These are phyloP conservation scores for Parus major DNA, from an alignment of 2,113 vertebrate genomes.

Conservation along the genomic window DNA sequence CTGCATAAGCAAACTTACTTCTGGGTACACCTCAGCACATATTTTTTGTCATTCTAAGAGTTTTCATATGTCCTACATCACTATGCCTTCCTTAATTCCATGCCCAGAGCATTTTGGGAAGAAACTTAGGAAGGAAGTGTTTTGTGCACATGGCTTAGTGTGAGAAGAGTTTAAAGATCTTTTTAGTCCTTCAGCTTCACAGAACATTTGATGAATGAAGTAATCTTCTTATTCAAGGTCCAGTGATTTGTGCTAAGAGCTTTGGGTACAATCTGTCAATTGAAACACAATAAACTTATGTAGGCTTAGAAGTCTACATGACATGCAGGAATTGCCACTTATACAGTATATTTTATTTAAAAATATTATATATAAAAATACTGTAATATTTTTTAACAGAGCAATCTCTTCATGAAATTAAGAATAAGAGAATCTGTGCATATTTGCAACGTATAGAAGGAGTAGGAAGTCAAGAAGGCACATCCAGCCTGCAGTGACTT, in stretches of 20 bases:
- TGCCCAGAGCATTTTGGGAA: not conserved
- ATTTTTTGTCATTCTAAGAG: not conserved
- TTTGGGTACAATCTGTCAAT: not conserved
- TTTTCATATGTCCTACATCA: not conserved
- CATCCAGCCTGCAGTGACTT: not conserved
- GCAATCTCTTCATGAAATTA: not conserved
- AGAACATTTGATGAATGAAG: not conserved
- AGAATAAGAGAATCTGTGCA: not conserved
- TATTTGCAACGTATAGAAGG: not conserved
- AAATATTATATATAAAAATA: too few relatives aligned
- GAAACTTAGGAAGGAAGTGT: not conserved
- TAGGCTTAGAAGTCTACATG: not conserved
- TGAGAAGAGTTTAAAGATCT: not conserved
- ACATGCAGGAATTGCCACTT: not conserved
- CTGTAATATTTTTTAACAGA: not conserved
- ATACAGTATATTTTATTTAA: too few relatives aligned
- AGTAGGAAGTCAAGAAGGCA: not conserved
- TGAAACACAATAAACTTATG: not conserved
- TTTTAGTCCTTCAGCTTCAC: not conserved
- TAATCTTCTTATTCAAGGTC: conserved; percentile 34
- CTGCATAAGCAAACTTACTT: not conserved
- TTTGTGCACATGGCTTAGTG: not conserved
- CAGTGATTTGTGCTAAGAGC: not conserved
- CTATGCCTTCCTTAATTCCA: not conserved
- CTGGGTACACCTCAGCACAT: not conserved